Percentiles rank a stretch among this genome's conserved stretches.
Evolutionary conservation across 2,888 invertebrate species (phyloP).

Genomic region (Cantharis rufa): DNA sequence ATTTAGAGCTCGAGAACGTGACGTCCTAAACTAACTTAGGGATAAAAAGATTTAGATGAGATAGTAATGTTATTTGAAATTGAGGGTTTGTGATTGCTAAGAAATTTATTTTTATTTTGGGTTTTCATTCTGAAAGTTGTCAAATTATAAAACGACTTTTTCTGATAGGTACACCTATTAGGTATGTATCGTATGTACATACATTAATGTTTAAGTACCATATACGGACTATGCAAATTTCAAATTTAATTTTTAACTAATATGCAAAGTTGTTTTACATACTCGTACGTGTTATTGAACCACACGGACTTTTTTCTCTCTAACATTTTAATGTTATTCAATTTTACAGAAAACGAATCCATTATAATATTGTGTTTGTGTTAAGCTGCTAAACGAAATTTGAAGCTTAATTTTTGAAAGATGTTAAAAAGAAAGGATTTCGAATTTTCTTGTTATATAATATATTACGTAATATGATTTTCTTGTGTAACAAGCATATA

Average conservation of each 20-base stretch:
- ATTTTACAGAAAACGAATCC: not conserved
- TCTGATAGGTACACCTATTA: not conserved
- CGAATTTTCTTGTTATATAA: not conserved
- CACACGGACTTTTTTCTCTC: not conserved
- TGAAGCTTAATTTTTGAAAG: not conserved
- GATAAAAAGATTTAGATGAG: not conserved
- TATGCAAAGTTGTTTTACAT: not conserved
- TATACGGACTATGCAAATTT: not conserved
- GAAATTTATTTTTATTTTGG: not conserved
- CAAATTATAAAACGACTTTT: not conserved
- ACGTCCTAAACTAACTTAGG: not conserved
- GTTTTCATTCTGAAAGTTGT: not conserved
- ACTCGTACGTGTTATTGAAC: not conserved
- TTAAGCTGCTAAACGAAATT: not conserved
- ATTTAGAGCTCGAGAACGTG: not conserved
- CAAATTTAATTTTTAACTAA: not conserved
- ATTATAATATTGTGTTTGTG: too few species aligned
- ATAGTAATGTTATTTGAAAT: not conserved
- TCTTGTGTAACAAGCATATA: not conserved
- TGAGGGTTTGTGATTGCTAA: not conserved
- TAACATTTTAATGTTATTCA: not conserved
- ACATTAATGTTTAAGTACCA: not conserved
- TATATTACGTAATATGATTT: not conserved
- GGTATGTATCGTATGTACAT: not conserved
- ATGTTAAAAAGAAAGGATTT: not conserved